Conservation (phyloP, 2,888 invertebrate species). For the Caenorhabditis panamensis region DNA sequence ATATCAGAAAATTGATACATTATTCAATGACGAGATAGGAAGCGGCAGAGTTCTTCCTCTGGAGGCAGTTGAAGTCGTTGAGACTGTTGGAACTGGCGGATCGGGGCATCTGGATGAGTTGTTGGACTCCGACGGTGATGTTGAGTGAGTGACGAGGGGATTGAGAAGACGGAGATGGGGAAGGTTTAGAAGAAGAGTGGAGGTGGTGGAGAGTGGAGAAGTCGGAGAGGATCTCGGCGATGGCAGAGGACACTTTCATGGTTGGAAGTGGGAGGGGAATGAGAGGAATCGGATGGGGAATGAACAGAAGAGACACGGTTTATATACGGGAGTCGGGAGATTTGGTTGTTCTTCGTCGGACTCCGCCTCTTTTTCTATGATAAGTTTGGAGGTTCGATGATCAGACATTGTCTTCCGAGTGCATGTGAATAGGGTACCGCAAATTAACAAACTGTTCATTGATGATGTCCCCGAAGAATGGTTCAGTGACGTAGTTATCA, state of each 20-base stretch:
- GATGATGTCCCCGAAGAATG: neutral
- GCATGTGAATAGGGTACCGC: too few relatives aligned
- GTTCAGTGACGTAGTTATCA: neutral
- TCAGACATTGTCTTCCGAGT: too few relatives aligned
- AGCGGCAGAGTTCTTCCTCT: conserved; percentile 26
- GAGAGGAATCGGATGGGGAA: neutral
- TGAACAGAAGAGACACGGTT: neutral
- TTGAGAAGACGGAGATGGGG: conserved; percentile 5
- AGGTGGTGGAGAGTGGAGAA: conserved; percentile 49
- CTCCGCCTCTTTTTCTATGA: neutral
- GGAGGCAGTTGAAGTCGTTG: conserved; percentile 18
- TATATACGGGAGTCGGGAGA: neutral
- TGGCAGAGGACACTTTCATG: conserved; percentile 37
- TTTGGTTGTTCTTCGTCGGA: neutral
- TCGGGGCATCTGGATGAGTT: conserved; percentile 8
- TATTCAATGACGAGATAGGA: conserved; percentile 37
- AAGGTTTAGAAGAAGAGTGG: conserved; percentile 5
- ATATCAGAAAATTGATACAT: conserved; percentile 1
- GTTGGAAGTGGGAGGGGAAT: neutral
- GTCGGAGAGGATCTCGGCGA: conserved; percentile 48
- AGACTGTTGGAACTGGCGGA: conserved; percentile 18
- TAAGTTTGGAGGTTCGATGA: conserved; percentile 1
- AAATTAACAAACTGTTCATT: conserved; percentile 1
- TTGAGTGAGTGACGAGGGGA: conserved; percentile 35
- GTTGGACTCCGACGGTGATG: conserved; percentile 31